Evolutionary conservation across 2,888 invertebrate species (phyloP).

Genomic region (Drosophila gaucha): DNA sequence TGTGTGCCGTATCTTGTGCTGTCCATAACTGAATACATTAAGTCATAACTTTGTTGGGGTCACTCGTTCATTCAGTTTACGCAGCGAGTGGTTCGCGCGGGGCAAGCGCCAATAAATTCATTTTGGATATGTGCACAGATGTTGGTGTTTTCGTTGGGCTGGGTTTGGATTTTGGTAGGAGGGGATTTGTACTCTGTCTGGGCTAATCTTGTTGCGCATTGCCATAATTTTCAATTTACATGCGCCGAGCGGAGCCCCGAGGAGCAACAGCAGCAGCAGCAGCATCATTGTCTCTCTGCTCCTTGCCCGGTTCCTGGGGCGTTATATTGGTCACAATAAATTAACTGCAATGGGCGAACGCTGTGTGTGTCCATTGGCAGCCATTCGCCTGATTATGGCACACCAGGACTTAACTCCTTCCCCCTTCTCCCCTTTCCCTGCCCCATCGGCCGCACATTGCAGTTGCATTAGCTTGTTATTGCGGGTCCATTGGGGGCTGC

Average conservation of each 20-base stretch:
- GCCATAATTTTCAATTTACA: conserved; percentile 79
- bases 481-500: conserved; percentile 38
- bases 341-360: conserved; percentile 60
- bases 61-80: conserved; percentile 65
- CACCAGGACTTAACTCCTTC: conserved; percentile 19
- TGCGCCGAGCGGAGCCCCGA: conserved; percentile 49
- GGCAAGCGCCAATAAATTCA: conserved; percentile 63
- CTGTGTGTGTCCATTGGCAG: conserved; percentile 37
- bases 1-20: conserved; percentile 8
- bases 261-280: background rate
- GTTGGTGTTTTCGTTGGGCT: background rate
- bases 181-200: conserved; percentile 42
- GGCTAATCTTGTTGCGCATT: conserved; percentile 80
- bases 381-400: conserved; percentile 69
- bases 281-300: conserved; percentile 27
- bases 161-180: background rate
- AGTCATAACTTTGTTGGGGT: conserved; percentile 68
- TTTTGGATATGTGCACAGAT: conserved; percentile 40
- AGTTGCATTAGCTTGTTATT: conserved; percentile 73
- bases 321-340: conserved; percentile 57
- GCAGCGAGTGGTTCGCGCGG: conserved; percentile 42
- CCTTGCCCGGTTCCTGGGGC: conserved; percentile 29
- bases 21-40: conserved; percentile 57
- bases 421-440: background rate
- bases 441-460: conserved; percentile 35